Percentiles rank a stretch among this genome's conserved stretches.
Conservation (phyloP, 1,140 invertebrate species). For the Scylla paramamosain region DNA sequence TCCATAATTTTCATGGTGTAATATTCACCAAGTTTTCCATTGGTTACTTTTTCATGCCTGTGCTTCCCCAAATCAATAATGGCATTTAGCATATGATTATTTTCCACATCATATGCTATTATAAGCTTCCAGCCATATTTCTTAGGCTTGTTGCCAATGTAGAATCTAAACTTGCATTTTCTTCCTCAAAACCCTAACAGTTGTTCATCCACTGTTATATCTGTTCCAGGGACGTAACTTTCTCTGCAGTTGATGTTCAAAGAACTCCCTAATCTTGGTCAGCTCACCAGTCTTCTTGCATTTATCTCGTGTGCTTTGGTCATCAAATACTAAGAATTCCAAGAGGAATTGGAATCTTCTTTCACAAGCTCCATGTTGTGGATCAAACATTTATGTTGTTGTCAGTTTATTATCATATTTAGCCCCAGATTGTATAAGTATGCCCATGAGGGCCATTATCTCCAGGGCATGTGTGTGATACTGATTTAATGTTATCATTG, state of each 20-base stretch:
- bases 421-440: neutral
- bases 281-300: neutral
- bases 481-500: too few species aligned
- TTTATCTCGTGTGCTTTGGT: neutral
- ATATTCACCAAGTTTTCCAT: neutral
- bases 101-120: neutral
- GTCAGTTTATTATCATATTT: neutral
- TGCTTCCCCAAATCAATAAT: neutral
- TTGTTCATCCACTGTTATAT: constrained; percentile 13
- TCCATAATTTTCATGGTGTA: neutral
- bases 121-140: constrained; percentile 25
- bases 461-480: too few species aligned
- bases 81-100: neutral
- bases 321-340: neutral
- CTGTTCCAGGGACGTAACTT: neutral
- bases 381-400: neutral
- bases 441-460: neutral
- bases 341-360: neutral
- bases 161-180: neutral
- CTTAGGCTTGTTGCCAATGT: constrained; percentile 4
- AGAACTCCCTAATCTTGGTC: neutral
- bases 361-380: neutral
- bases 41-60: neutral
- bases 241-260: neutral
- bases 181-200: neutral